Evolutionary conservation across 2,797 vertebrate genomes (phyloP), one percentile per base, ranked within the genome.

Genomic region (Holocentrus rufus): DNA sequence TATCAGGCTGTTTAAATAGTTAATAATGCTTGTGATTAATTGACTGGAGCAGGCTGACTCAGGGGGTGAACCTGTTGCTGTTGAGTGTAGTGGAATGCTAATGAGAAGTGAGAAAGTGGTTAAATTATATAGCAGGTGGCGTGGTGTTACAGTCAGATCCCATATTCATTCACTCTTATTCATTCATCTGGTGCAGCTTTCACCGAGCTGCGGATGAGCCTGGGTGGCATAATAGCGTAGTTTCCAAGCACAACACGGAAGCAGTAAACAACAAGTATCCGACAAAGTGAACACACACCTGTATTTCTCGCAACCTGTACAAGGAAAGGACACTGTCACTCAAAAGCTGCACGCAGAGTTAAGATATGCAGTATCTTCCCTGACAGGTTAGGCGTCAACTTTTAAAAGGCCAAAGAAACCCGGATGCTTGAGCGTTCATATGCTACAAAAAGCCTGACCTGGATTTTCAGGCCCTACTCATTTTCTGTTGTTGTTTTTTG

Each of bases 51-150:
- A 69, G 27, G 13, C 15, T 65, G 44, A 42, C 22, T 39, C 4
- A 44, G 36, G 17, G 52, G 69, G 49, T 77, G 79, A 79, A 63
- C 82, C 73, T 82, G 77, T 84, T 75, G 22, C 62, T 62, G 56
- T 65, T 75, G 42, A 81, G 42, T 79, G 83, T 69, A 74, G 46
- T 60, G 20, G 64, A 80, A 87, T 60, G 62, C 53, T 50, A 34
- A 78, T 80, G 68, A 72, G 67, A 78, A 79, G 79, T 85, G 79
- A 70, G 71, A 84, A 84, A 87, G 63, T 78, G 69, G 53, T 81
- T 77, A 53, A 85, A 88, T 87, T 77, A 55, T 63, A 65, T 65
- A 87, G 76, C 87, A 88, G 84, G 88, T 88, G 81, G 85, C 71
- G 55, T 68, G 65, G 56, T 80, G 79, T 81, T 79, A 56, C 46